Evolutionary conservation across 2,888 invertebrate species (phyloP), one percentile per base, ranked within the genome.

Genomic region (Strigamia maritima): DNA sequence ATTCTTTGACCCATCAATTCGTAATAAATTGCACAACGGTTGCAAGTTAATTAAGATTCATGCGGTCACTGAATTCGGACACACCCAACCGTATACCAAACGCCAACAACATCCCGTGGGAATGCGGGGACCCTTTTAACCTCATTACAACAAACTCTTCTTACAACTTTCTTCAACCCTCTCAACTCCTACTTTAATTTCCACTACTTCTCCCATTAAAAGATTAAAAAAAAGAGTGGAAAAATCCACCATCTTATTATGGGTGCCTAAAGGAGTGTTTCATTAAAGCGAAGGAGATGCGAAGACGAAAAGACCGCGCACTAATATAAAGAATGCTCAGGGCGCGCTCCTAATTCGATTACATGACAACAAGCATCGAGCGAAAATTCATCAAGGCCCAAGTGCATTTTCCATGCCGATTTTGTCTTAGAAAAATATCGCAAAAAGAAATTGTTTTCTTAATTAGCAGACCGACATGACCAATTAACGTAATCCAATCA

Each of bases 1-100:
- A 65, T 26, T 26, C 26, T 65, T 65, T 65, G 65, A 65, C 65
- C 65, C 65, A 65, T 65, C 65, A 65, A 65, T 65, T 65, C 26
- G 65, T 65, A 65, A 65, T 65, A 65, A 65, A 65, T 65, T 26
- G 65, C 65, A 65, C 65, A 24, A 26, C 26, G 65, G 65, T 65
- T 22, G 65, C 65, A 65, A 65, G 26, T 65, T 65, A 65, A 65
- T 65, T 65, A 65, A 65, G 65, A 65, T 65, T 65, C 65, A 65
- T 65, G 65, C 65, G 65, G 65, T 65, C 65, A 65, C 65, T 65
- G 65, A 65, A 65, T 65, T 65, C 65, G 65, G 65, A 65, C 65
- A 65, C 65, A 65, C 65, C 65, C 65, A 65, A 65, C 65, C 65
- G 65, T 65, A 65, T 26, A 65, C n/a, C 49, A 49, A 49, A 19